A percentile compares a stretch with the other conserved stretches of the same genome.
phyloP scores from a whole-genome alignment of 1,140 invertebrate genomes.

The Caerostris darwini region DNA sequence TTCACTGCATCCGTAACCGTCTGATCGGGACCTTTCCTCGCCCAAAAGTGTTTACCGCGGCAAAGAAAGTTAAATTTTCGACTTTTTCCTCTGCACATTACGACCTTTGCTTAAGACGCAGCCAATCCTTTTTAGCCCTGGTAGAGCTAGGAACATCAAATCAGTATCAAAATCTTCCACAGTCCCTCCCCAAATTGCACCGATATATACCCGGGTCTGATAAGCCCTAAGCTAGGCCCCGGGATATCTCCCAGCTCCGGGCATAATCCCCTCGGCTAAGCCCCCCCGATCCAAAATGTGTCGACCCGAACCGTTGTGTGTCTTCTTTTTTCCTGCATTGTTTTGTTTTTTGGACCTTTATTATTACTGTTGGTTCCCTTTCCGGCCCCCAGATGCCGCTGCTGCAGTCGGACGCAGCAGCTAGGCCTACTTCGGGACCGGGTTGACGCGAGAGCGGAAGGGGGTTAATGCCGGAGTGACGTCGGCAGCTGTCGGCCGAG shows the following conservation, averaged over 20 bases:
- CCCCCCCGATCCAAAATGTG: conserved; percentile 61
- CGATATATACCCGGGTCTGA: conserved; percentile 75
- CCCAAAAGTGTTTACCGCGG: conserved; percentile 54
- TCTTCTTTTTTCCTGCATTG: conserved; percentile 43
- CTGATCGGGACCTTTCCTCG: not conserved
- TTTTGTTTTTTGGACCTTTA: conserved; percentile 43
- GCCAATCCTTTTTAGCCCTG: conserved; percentile 68
- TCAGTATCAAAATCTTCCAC: conserved; percentile 77
- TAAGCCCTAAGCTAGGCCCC: conserved; percentile 68
- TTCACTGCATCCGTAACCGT: conserved; percentile 26
- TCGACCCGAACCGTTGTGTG: conserved; percentile 38
- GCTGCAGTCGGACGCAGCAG: not conserved
- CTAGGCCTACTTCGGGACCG: conserved; percentile 45
- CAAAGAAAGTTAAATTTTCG: conserved; percentile 75
- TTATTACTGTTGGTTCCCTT: conserved; percentile 7
- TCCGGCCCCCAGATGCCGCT: conserved; percentile 46
- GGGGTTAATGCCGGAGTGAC: conserved; percentile 60
- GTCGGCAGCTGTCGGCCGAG: conserved; percentile 49
- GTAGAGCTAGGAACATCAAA: conserved; percentile 76
- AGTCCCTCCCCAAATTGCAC: conserved; percentile 66
- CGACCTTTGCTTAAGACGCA: conserved; percentile 74
- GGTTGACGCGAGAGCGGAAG: conserved; percentile 9
- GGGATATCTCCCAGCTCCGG: conserved; percentile 74
- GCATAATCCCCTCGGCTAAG: conserved; percentile 71
- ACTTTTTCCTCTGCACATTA: conserved; percentile 63